Conservation (phyloP, 2,888 invertebrate genomes). For the Ormyrus thymus region DNA sequence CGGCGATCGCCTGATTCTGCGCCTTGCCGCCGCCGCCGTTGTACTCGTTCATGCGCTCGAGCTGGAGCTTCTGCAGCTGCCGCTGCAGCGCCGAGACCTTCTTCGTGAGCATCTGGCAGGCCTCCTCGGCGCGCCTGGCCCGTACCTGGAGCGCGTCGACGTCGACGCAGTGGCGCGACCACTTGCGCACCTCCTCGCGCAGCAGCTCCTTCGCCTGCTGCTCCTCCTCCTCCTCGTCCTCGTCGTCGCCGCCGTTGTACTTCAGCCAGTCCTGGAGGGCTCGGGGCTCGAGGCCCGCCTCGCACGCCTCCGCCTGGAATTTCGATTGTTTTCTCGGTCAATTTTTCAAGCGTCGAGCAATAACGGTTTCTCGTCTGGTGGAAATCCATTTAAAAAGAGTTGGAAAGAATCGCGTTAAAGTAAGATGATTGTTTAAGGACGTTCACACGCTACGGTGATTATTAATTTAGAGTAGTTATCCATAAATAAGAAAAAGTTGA, state of each 20-base stretch:
- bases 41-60: conserved; percentile 67
- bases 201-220: conserved; percentile 68
- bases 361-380: background rate
- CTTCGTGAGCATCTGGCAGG: conserved; percentile 69
- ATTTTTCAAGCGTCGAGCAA: background rate
- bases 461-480: no score
- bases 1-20: conserved; percentile 78
- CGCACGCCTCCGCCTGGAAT: conserved; percentile 72
- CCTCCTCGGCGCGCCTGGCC: conserved; percentile 81
- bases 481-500: no score
- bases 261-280: conserved; percentile 70
- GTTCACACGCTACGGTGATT: no score
- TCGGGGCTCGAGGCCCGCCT: conserved; percentile 72
- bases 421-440: no score
- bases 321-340: no score
- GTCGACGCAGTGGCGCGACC: conserved; percentile 87
- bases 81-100: conserved; percentile 68
- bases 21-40: conserved; percentile 59
- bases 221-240: conserved; percentile 62
- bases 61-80: conserved; percentile 67
- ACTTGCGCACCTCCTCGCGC: conserved; percentile 83
- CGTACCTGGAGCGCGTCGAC: conserved; percentile 85
- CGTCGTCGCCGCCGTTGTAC: conserved; percentile 5
- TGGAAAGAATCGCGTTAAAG: no score
- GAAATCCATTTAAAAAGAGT: no score